Percentiles rank a stretch among this genome's conserved stretches.
Conservation (phyloP, 2,888 invertebrate genomes). For the Calameuta pallipes region DNA sequence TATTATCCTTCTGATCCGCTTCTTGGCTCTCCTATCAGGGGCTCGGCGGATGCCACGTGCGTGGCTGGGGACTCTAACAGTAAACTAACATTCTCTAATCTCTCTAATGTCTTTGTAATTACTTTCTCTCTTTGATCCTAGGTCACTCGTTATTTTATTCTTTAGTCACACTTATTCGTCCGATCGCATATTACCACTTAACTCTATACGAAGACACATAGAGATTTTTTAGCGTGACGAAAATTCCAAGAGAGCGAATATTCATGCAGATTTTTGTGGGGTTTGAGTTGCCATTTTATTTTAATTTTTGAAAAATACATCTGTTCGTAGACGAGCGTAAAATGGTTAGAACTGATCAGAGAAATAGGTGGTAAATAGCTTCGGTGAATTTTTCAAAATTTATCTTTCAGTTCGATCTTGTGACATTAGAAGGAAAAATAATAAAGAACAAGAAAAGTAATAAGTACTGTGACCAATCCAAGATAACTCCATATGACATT, state of each 20-base stretch:
- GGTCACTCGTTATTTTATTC: neutral
- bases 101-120: neutral
- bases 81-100: neutral
- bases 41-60: constrained; percentile 66
- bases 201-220: neutral
- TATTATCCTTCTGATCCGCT: constrained; percentile 50
- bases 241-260: neutral
- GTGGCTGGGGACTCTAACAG: constrained; percentile 62
- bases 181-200: neutral
- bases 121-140: neutral
- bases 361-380: neutral
- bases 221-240: neutral
- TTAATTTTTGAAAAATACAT: neutral
- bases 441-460: neutral
- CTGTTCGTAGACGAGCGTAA: neutral
- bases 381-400: neutral
- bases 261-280: neutral
- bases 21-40: constrained; percentile 66
- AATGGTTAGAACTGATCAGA: neutral
- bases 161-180: neutral
- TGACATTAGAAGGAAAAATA: neutral
- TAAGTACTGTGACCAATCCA: neutral
- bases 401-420: neutral
- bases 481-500: neutral
- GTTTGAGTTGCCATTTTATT: neutral